Evolutionary conservation across 2,797 vertebrate genomes (phyloP).

Genomic region (Phylloscopus collybita): DNA sequence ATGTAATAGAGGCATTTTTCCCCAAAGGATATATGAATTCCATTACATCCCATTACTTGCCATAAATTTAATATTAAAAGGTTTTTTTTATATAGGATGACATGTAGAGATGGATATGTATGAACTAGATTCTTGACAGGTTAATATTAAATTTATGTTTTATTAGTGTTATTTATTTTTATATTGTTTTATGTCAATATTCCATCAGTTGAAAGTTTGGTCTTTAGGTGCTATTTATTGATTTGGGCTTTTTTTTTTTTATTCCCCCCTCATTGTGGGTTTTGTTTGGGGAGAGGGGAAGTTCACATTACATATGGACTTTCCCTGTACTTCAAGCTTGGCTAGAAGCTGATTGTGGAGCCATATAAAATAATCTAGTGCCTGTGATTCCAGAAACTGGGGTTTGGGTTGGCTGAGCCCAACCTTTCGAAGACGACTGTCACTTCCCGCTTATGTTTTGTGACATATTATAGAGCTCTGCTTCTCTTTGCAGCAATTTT

Average conservation of each 20-base stretch:
- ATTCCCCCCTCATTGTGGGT: neutral
- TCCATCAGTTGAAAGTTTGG: neutral
- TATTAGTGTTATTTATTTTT: neutral
- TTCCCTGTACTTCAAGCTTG: neutral
- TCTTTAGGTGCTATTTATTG: neutral
- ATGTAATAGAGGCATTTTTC: constrained; percentile 31
- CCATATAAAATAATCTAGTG: constrained; percentile 2
- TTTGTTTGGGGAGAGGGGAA: neutral
- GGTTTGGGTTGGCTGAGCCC: constrained; percentile 29
- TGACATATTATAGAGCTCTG: constrained; percentile 57
- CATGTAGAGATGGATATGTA: constrained; percentile 12
- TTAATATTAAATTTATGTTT: neutral
- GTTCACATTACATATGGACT: neutral
- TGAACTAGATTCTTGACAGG: neutral
- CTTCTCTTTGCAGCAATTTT: constrained; percentile 71
- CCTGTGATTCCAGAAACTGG: neutral
- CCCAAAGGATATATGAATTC: constrained; percentile 40
- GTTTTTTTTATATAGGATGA: constrained; percentile 23
- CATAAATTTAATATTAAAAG: constrained; percentile 50
- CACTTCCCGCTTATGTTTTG: constrained; percentile 5
- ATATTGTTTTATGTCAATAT: neutral
- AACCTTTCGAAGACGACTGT: constrained; percentile 27
- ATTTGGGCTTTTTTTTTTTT: neutral
- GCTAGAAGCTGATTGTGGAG: neutral
- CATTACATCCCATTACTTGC: constrained; percentile 62